phyloP scores from a whole-genome alignment of 2,888 invertebrate genomes.

The Tuberolachnus salignus region DNA sequence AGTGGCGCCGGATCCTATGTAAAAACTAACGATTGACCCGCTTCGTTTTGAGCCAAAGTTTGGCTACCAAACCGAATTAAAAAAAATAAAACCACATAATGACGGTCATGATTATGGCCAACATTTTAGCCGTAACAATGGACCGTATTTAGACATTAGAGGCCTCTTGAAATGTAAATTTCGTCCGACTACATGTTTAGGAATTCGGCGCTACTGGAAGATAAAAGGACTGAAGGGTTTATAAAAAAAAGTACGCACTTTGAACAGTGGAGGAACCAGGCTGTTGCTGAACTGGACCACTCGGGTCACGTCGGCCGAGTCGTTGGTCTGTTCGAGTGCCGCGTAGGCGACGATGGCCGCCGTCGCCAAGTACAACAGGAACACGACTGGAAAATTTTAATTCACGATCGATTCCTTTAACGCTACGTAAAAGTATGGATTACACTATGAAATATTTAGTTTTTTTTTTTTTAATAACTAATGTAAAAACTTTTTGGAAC shows the following conservation, averaged over 20 bases:
- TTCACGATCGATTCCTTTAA: background rate
- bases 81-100: background rate
- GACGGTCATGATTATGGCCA: too few relatives aligned
- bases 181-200: background rate
- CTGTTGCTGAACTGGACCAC: slow-evolving; percentile 58
- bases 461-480: too few relatives aligned
- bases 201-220: background rate
- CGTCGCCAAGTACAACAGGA: background rate
- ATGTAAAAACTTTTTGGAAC: too few relatives aligned
- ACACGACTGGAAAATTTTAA: background rate
- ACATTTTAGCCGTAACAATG: too few relatives aligned
- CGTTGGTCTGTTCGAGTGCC: background rate
- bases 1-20: too few relatives aligned
- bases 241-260: slow-evolving; percentile 46
- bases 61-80: background rate
- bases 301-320: slow-evolving; percentile 33
- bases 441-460: background rate
- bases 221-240: background rate
- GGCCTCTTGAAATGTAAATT: background rate
- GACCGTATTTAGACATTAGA: too few relatives aligned
- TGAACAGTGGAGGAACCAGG: slow-evolving; percentile 57
- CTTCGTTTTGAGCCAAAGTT: too few relatives aligned
- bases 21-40: too few relatives aligned
- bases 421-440: background rate
- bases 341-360: background rate